Evolutionary conservation across 2,113 vertebrate genomes (phyloP), one percentile per base, ranked within the genome.

Genomic region (Oceanodroma tethys): DNA sequence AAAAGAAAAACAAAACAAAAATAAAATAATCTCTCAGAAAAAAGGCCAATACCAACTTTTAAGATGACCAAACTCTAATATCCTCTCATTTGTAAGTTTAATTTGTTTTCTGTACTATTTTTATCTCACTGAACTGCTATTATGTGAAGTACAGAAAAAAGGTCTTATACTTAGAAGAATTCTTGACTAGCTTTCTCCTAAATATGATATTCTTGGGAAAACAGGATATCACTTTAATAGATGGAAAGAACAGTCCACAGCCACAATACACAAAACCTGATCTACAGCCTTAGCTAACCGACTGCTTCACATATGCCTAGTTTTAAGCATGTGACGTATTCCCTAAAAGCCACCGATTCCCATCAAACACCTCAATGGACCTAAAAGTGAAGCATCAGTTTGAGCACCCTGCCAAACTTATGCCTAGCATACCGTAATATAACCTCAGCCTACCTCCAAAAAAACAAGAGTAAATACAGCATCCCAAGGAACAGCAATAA

Each of bases 181-280:
- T 95, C 88, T 87, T 93, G 81, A 91, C 84, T 79, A 73, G 91
- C 63, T 90, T 81, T 91, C 95, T 93, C 74, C 85, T 97, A 93
- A 94, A 94, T 86, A 84, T 73, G 78, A 95, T 96, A 97, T 97
- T 97, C 97, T 97, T 97, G 94, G 93, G 95, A 97, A 97, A 97
- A 97, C 97, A 97, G 93, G 95, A 95, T 97, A 96, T 94, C 89
- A 63, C 58, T 96, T 96, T 95, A 94, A 96, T 93, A 93, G 95
- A 88, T 94, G 91, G 95, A 97, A 97, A 95, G 91, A 97, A 53
- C 93, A 91, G 86, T 52, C 81, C 45, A 58, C 73, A 80, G 91
- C 94, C 96, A 96, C 95, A 94, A 88, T 86, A 94, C 63, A 94
- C 95, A 96, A 95, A 97, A 95, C 63, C 58, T 72, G 89, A 97